Base-by-base conservation (phyloP, 2,113 vertebrate species). In the Lamprologus lemairii region DNA sequence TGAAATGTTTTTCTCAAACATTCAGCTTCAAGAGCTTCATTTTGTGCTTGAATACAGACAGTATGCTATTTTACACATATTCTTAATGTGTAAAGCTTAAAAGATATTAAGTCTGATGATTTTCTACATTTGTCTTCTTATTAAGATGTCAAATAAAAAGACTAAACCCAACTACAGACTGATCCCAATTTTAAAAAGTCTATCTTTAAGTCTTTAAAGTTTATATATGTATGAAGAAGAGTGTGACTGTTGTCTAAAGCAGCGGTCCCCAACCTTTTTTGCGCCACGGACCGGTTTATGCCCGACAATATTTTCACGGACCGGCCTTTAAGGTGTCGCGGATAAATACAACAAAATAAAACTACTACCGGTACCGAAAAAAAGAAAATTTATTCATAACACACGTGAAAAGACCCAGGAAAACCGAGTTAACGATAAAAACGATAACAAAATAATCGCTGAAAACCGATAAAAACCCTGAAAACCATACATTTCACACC, bases 321-420 rank as follows among this genome's bases (percentile, higher is more conserved):
- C 6, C 4, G 1, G 21, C 21, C 21, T 55, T 55, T 55, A 55
- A 55, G 0, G 7, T 55, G 53, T 13, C 1, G 2, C 4, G 21
- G 11, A 55, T 26, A 55, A 55, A 55, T 26, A 55, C 21, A 55
- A 7, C 21, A 55, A 55, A 26, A 26, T 55, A 55, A 1, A 55
- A 55, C 54, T 31, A 31, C 4, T 13, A 23, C 21, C 0, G 4
- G 11, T 7, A 55, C 53, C 0, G 0, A 55, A 3, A 23, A 54
- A 55, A 55, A 55, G 21, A 55, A 23, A 6, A 26, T 23, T 55
- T 55, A 55, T 55, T 23, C 4, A 55, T 55, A 4, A 23, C 21
- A 55, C 53, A 23, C 0, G 11, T 13, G 53, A 55, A 55, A 55
- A 55, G 21, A 2, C 21, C 53, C 0, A 3, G 53, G 0, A 0